These are phyloP conservation scores for Heliconius hortense DNA, from an alignment of 2,888 invertebrate species.

Conservation along the genomic window DNA sequence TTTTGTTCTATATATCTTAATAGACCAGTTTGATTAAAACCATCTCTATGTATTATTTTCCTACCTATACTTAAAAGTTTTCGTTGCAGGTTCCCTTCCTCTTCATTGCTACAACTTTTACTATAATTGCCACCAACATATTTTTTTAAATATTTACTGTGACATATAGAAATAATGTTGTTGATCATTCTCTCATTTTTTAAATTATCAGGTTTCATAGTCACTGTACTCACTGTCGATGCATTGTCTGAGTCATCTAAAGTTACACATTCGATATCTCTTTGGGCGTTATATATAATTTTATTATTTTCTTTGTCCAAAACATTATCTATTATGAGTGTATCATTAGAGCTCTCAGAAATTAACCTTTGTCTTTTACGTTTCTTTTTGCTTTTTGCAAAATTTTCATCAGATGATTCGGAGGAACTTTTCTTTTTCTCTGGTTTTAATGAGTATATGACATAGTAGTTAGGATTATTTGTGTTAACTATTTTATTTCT, in stretches of 20 bases:
- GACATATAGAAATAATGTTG: constrained; percentile 58
- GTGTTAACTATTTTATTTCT: constrained; percentile 55
- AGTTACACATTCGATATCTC: constrained; percentile 55
- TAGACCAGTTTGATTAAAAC: constrained; percentile 61
- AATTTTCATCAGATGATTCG: constrained; percentile 47
- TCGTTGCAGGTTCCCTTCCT: constrained; percentile 58
- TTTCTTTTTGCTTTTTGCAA: constrained; percentile 43
- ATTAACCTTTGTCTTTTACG: constrained; percentile 48
- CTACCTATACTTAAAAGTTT: constrained; percentile 70
- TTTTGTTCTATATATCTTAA: constrained; percentile 66
- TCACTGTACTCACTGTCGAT: constrained; percentile 44
- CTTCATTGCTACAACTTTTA: constrained; percentile 38
- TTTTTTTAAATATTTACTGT: constrained; percentile 54
- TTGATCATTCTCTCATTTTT: constrained; percentile 53
- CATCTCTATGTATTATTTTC: constrained; percentile 61
- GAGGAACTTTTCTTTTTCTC: constrained; percentile 38
- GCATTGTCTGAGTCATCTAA: constrained; percentile 63
- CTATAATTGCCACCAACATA: constrained; percentile 40
- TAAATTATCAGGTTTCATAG: constrained; percentile 35
- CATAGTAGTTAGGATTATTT: constrained; percentile 51
- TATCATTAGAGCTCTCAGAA: constrained; percentile 55
- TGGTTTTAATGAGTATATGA: constrained; percentile 51
- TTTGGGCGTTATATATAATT: background rate
- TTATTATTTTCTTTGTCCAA: constrained; percentile 19
- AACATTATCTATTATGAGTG: constrained; percentile 47